Conservation (phyloP, 2,888 invertebrate species). For the Apeira syringaria region DNA sequence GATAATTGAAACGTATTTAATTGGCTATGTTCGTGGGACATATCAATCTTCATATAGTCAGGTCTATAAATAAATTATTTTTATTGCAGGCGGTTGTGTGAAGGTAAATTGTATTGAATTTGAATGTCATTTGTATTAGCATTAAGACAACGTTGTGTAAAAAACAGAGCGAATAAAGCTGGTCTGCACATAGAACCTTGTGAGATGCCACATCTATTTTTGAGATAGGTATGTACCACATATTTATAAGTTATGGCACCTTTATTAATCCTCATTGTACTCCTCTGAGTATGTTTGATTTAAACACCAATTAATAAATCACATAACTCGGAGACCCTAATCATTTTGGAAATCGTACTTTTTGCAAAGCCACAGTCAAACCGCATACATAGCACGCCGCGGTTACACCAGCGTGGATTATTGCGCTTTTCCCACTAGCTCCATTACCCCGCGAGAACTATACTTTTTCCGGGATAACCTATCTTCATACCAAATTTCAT, state of each 20-base stretch:
- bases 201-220: background rate
- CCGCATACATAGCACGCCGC: background rate
- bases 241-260: too few species aligned
- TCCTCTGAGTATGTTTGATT: too few species aligned
- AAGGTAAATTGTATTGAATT: slow-evolving; percentile 28
- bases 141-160: slow-evolving; percentile 6
- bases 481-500: too few species aligned
- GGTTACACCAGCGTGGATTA: too few species aligned
- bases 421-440: too few species aligned
- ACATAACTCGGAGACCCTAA: background rate
- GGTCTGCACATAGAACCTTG: too few species aligned
- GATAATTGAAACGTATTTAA: slow-evolving; percentile 41
- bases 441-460: too few species aligned
- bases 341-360: slow-evolving; percentile 4
- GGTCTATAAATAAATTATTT: slow-evolving; percentile 29
- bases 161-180: background rate
- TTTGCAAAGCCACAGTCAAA: slow-evolving; percentile 15
- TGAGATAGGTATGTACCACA: too few species aligned
- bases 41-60: slow-evolving; percentile 17
- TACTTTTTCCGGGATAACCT: too few species aligned
- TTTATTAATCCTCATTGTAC: too few species aligned
- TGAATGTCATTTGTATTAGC: slow-evolving; percentile 15
- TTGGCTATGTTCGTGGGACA: slow-evolving; percentile 28
- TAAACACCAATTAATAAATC: background rate
- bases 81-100: slow-evolving; percentile 27